A percentile compares a stretch with the other conserved stretches of the same genome.
Evolutionary conservation across 2,797 vertebrate genomes (phyloP).

Genomic region (Pipistrellus kuhlii): DNA sequence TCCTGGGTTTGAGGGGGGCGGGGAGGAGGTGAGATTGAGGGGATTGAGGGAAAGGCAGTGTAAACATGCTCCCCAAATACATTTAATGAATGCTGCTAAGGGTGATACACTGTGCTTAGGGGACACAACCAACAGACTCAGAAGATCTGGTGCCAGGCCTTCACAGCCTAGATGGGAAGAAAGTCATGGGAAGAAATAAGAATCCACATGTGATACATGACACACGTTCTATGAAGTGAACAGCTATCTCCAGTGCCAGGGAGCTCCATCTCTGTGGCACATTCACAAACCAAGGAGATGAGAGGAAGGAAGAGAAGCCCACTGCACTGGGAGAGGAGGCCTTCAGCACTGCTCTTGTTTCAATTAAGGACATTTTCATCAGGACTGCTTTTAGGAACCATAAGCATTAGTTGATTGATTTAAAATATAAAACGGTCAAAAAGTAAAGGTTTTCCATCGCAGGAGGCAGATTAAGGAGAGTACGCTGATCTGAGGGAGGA

Average conservation of each 20-base stretch:
- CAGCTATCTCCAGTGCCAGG: background rate
- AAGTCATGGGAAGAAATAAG: background rate
- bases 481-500: background rate
- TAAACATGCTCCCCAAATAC: background rate
- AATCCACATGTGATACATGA: background rate
- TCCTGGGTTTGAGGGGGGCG: background rate
- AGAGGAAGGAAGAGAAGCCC: background rate
- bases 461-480: background rate
- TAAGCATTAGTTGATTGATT: background rate
- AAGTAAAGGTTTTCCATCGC: background rate
- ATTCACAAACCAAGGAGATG: background rate
- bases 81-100: background rate
- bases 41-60: background rate
- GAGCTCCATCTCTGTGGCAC: background rate
- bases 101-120: background rate
- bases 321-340: background rate
- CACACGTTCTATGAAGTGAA: background rate
- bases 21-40: background rate
- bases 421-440: background rate
- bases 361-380: background rate
- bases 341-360: background rate
- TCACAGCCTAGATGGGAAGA: background rate
- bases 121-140: background rate
- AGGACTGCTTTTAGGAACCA: conserved; percentile 17
- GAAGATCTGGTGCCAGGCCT: background rate